These are phyloP conservation scores for Balearica regulorum DNA, from an alignment of 2,797 vertebrate species.

Conservation along the genomic window DNA sequence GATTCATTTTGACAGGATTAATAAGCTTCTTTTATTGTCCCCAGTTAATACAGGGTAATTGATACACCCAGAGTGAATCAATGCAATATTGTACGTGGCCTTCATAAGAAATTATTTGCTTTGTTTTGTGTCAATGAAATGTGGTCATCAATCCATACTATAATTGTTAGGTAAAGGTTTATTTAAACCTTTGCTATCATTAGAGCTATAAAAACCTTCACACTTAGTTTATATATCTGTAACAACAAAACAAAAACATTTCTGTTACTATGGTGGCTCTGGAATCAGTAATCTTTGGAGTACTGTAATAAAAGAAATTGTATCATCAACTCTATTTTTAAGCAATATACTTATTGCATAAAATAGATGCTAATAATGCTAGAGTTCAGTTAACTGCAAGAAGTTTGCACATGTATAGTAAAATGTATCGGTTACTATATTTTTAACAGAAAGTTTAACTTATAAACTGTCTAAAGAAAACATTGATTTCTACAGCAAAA, in stretches of 20 bases:
- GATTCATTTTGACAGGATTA: conserved; percentile 25
- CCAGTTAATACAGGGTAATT: not conserved
- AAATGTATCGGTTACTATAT: not conserved
- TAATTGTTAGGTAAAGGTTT: not conserved
- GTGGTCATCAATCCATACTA: not conserved
- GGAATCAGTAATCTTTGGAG: not conserved
- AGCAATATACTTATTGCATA: not conserved
- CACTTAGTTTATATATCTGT: not conserved
- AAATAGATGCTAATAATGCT: not conserved
- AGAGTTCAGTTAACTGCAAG: not conserved
- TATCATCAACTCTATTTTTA: not conserved
- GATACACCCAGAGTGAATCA: not conserved
- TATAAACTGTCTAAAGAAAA: not conserved
- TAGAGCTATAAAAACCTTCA: not conserved
- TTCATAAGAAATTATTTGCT: not conserved
- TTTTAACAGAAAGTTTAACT: not conserved
- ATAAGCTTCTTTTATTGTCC: not conserved
- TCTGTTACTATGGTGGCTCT: not conserved
- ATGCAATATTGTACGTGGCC: not conserved
- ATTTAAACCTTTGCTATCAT: not conserved
- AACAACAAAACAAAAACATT: not conserved
- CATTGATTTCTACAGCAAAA: not conserved
- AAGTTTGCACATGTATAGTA: not conserved
- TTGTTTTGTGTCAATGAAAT: not conserved
- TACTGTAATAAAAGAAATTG: not conserved